Base-by-base conservation (phyloP, 1,140 invertebrate species). In the Drosophila mojavensis region DNA sequence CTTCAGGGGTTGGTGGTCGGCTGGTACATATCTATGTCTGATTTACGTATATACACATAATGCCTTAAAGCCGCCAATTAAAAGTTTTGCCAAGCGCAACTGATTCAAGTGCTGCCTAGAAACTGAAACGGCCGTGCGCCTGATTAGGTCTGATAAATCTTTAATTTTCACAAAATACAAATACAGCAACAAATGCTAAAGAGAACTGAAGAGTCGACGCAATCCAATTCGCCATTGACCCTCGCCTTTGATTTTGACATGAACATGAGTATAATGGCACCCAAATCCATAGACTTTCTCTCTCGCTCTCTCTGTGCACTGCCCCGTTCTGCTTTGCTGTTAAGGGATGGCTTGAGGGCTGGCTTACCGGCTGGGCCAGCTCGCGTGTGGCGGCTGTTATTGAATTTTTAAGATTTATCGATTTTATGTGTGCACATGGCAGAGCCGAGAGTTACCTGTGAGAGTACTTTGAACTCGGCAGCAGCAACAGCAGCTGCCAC, bases 331-430 rank as follows among this genome's bases (percentile, higher is more conserved):
- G 33, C 39, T 43, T n/a, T 47, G n/a, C 43, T 47, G 13, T 3
- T 20, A 13, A 24, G 10, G 30, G 69, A 47, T 33, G 13, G 28
- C 4, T 7, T 36, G 20, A 36, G 24, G 28, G 11, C 17, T 26
- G 48, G 15, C n/a, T 28, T 20, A 13, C 36, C 36, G 10, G 24
- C 41, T 20, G 39, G 41, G 56, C 39, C 0, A 41, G 13, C 15
- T 72, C 79, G 82, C 82, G 76, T 86, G 83, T 66, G 77, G 58
- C 73, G 67, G 56, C 63, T 88, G 84, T 88, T 88, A 88, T 88
- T 88, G 83, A 88, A 88, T 88, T 88, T 88, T 89, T 83, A 88
- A 88, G 83, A 88, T 88, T 88, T 88, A 88, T 88, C 73, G 83
- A 88, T 88, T 88, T 88, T 83, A 78, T 89, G 79, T 89, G 79